phyloP scores from a whole-genome alignment of 2,888 invertebrate genomes.

The Pelosia muscerda region DNA sequence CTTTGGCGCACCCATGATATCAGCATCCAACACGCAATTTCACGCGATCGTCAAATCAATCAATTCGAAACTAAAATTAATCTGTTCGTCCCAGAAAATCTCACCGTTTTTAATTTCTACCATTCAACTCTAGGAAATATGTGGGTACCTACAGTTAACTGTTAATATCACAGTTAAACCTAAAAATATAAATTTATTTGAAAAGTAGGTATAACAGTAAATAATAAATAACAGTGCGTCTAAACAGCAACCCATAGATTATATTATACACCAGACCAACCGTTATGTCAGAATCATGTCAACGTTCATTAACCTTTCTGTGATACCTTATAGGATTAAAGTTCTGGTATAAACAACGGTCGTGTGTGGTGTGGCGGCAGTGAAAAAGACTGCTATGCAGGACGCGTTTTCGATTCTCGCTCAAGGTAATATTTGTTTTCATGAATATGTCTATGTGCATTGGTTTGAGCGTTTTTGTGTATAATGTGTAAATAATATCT shows the following conservation, averaged over 20 bases:
- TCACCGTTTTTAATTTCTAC: neutral
- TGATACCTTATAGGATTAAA: neutral
- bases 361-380: too few relatives aligned
- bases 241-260: neutral
- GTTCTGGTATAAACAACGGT: too few relatives aligned
- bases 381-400: too few relatives aligned
- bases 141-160: neutral
- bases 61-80: neutral
- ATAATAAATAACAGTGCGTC: slow-evolving; percentile 15
- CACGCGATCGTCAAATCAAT: neutral
- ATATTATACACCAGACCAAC: neutral
- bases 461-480: too few relatives aligned
- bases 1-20: too few relatives aligned
- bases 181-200: neutral
- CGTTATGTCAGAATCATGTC: slow-evolving; percentile 9
- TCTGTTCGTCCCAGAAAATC: neutral
- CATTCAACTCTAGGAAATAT: neutral
- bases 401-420: too few relatives aligned
- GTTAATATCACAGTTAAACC: slow-evolving; percentile 1
- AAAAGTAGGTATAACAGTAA: slow-evolving; percentile 11
- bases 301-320: slow-evolving; percentile 1
- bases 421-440: too few relatives aligned
- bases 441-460: too few relatives aligned
- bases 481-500: too few relatives aligned
- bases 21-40: too few relatives aligned